Conservation (phyloP, 1,140 invertebrate species). For the Colletes gigas region DNA sequence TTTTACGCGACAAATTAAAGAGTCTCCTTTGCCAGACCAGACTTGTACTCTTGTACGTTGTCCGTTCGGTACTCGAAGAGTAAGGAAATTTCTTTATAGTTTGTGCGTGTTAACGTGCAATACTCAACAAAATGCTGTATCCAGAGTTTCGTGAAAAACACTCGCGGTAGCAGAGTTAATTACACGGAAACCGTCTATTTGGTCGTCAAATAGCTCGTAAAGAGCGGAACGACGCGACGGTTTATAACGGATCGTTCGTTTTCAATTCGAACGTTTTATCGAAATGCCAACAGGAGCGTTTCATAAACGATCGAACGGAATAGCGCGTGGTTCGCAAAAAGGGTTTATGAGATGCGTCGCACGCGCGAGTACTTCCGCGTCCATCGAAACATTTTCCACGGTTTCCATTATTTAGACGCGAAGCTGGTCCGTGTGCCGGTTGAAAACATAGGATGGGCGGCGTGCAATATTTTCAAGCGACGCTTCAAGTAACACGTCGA, state of each 20-base stretch:
- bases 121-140: no score
- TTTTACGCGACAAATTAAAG: no score
- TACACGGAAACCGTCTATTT: neutral
- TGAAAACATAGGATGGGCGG: neutral
- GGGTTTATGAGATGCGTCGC: conserved; percentile 42
- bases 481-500: conserved; percentile 39
- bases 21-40: no score
- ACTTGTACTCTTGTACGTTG: no score
- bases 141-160: no score
- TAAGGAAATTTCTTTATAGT: no score
- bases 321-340: conserved; percentile 34
- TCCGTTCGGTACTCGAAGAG: no score
- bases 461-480: conserved; percentile 44
- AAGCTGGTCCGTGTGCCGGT: no score
- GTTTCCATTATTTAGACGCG: no score
- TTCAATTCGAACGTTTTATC: conserved; percentile 19
- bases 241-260: conserved; percentile 24
- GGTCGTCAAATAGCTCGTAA: neutral
- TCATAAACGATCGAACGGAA: conserved; percentile 46
- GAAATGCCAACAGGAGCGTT: conserved; percentile 15
- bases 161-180: no score
- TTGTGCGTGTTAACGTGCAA: no score
- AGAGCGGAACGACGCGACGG: neutral
- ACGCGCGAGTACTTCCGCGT: no score
- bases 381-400: conserved; percentile 15